Base-by-base conservation (phyloP, 2,888 invertebrate genomes). In the Autographa pulchrina region DNA sequence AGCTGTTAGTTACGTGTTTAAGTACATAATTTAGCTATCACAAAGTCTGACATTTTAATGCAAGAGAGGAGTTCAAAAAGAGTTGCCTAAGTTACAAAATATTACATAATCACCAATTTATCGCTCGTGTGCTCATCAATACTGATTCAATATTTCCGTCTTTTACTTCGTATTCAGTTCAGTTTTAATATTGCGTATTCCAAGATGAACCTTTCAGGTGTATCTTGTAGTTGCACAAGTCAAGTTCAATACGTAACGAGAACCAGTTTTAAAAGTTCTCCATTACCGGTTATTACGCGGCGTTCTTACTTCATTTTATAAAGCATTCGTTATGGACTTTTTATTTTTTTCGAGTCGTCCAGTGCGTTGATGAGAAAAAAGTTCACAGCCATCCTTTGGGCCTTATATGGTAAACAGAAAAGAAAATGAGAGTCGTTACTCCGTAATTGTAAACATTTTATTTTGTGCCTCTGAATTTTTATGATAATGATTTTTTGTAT, bases 191-290 rank as follows among this genome's bases (percentile, higher is more conserved):
- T 83, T 83, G 62, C 48, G 73, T 71, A 65, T 74, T 73, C 63
- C 75, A 72, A 72, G 82, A 80, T 81, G 69, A 48, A 69, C 67
- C 73, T 81, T 84, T 83, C 78, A 82, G 76, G 80, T 83, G 83
- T 83, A 86, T 86, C 85, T 86, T 81, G 72, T 80, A 77, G 82
- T 85, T 83, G 75, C 83, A 82, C 85, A 84, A 83, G 75, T 88
- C 90, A 92, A 91, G 91, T 90, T 91, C 90, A 92, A 88, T 88
- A 88, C 88, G 90, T 90, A 92, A 92, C 83, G 85, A 87, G 86
- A 87, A 89, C 92, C 88, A 90, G 93, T 93, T 93, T 92, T 89
- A 85, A 91, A 89, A 91, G 87, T 84, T 82, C 82, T 82, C 82
- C 76, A 88, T 92, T 90, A 91, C 90, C 85, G 86, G 89, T 90